These are phyloP conservation scores for Rhyacophila evoluta DNA, from an alignment of 2,888 invertebrate species.

Conservation along the genomic window DNA sequence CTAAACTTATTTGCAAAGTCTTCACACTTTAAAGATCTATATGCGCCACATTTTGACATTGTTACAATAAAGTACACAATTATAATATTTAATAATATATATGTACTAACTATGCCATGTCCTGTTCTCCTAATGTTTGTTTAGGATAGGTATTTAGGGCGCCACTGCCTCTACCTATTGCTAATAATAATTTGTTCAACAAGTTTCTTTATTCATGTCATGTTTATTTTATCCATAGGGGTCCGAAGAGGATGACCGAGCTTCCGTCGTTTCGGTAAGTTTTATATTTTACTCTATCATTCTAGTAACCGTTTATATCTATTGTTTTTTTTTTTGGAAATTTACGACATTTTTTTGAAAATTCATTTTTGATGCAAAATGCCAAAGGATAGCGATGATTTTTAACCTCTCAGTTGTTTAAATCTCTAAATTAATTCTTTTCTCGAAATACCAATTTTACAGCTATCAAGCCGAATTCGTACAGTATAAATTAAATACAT, in stretches of 20 bases:
- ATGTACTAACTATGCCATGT: too few relatives aligned
- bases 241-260: conserved; percentile 80
- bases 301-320: conserved; percentile 32
- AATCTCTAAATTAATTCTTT: too few relatives aligned
- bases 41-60: too few relatives aligned
- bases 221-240: conserved; percentile 64
- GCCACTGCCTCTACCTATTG: not conserved
- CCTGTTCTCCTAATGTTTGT: not conserved
- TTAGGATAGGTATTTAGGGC: not conserved
- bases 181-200: conserved; percentile 34
- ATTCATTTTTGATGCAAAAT: not conserved
- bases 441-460: too few relatives aligned
- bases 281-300: conserved; percentile 50
- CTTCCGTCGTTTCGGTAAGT: conserved; percentile 79
- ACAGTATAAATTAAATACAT: too few relatives aligned
- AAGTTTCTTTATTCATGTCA: conserved; percentile 49
- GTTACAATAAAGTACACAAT: too few relatives aligned
- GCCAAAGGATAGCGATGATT: not conserved
- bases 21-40: too few relatives aligned
- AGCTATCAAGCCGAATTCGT: too few relatives aligned
- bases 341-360: conserved; percentile 6
- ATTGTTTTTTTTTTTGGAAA: not conserved
- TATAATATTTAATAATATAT: too few relatives aligned
- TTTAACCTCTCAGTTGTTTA: too few relatives aligned
- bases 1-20: too few relatives aligned